Conservation (phyloP, 1,140 invertebrate species). For the Drosophila suzukii region DNA sequence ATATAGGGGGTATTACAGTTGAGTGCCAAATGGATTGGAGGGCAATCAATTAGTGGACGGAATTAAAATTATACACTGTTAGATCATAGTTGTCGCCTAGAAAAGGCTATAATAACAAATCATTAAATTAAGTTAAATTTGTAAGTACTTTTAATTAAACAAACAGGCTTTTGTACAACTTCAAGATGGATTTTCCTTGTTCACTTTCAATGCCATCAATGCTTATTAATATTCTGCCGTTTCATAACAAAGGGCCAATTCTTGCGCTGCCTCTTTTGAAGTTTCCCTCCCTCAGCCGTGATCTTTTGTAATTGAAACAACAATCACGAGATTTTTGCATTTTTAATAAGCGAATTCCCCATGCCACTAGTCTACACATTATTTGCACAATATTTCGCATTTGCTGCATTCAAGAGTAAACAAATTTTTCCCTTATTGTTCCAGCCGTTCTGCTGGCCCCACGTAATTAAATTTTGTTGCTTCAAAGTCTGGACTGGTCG, state of each 20-base stretch:
- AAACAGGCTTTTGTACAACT: not conserved
- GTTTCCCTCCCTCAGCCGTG: not conserved
- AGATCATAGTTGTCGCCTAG: too few relatives aligned
- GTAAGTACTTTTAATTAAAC: not conserved
- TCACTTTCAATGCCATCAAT: not conserved
- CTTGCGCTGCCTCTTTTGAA: slow-evolving; percentile 28
- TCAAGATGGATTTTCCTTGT: not conserved
- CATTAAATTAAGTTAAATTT: not conserved
- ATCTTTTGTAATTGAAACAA: slow-evolving; percentile 36
- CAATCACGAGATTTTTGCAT: slow-evolving; percentile 52
- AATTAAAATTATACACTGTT: slow-evolving; percentile 4
- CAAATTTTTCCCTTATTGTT: slow-evolving; percentile 54
- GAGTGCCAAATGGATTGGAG: slow-evolving; percentile 14
- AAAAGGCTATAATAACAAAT: too few relatives aligned
- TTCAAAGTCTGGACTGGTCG: slow-evolving; percentile 71
- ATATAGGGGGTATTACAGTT: slow-evolving; percentile 26
- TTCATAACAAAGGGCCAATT: slow-evolving; percentile 26
- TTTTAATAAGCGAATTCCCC: slow-evolving; percentile 53
- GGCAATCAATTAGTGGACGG: slow-evolving; percentile 22
- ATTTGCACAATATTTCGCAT: slow-evolving; percentile 71
- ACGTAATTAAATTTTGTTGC: slow-evolving; percentile 81
- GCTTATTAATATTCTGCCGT: slow-evolving; percentile 19
- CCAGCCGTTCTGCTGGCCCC: slow-evolving; percentile 27
- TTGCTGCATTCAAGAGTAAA: slow-evolving; percentile 63
- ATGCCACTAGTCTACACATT: slow-evolving; percentile 40